Base-by-base conservation (phyloP, 1,140 invertebrate genomes). In the Marisa cornuarietis region DNA sequence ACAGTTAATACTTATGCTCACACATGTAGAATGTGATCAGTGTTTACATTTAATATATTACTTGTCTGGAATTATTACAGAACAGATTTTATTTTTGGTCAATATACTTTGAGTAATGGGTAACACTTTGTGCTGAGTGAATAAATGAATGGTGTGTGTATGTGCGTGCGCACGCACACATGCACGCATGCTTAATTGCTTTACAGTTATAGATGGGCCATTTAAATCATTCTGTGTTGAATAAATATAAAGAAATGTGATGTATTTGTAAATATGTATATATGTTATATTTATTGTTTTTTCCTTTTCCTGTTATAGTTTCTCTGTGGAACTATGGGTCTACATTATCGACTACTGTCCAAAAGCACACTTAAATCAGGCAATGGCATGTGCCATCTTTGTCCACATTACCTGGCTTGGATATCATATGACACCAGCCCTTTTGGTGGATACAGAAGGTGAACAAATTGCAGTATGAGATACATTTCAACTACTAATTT, bases 331-430 rank as follows among this genome's bases (percentile, higher is more conserved):
- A 51, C 42, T 84, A 10, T 86, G 85, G 85, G 51, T 86, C 68
- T 86, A 84, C 63, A 68, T 86, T 20, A 9, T 81, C 18, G 81
- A 86, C 6, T 82, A 83, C 61, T 86, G 85, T 65, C 78, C 78
- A 2, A 16, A 14, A 11, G 3, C 14, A 24, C 54, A 49, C 16
- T 71, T 71, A 31, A 51, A 71, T 16, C 9, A 6, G n/a, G 68
- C 52, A 6, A 72, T 51, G 18, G 73, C 81, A 16, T 86, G 84
- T 62, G 76, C 79, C 52, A 65, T 85, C 22, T 63, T 85, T 16
- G 68, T 78, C 66, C 81, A 81, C 73, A 68, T 80, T 24, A 82
- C 80, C 9, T 82, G 81, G 79, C 72, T 79, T 61, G 79, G 78
- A n/a, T 68, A 52, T 9, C 83, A 74, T 20, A 16, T 79, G 0